Percentiles rank a stretch among this genome's conserved stretches.
phyloP scores from a whole-genome alignment of 1,140 invertebrate species.

The Choristoneura fumiferana region DNA sequence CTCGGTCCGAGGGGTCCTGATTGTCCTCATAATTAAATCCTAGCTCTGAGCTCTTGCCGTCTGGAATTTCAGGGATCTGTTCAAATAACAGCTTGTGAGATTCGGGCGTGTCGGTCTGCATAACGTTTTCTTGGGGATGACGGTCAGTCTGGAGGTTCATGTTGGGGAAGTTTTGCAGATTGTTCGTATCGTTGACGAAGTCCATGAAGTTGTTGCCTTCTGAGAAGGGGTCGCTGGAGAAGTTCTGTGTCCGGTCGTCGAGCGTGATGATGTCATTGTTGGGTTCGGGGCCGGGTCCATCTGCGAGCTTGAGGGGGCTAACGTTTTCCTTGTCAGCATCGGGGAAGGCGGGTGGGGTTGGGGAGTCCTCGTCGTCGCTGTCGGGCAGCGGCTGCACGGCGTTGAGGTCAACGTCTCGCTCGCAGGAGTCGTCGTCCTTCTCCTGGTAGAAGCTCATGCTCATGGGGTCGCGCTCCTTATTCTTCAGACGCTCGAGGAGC shows the following conservation, averaged over 20 bases:
- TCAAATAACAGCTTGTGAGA: conserved; percentile 73
- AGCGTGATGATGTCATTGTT: conserved; percentile 66
- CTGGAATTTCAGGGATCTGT: conserved; percentile 74
- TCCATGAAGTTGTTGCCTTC: conserved; percentile 52
- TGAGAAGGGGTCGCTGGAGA: conserved; percentile 31
- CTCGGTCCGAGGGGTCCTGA: conserved; percentile 53
- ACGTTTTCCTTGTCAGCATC: conserved; percentile 65
- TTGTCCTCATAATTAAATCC: conserved; percentile 64
- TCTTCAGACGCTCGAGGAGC: conserved; percentile 74
- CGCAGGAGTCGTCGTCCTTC: conserved; percentile 80
- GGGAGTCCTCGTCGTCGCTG: conserved; percentile 77
- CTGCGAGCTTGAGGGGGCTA: too few species aligned
- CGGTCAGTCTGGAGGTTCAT: conserved; percentile 54
- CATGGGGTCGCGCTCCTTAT: conserved; percentile 82
- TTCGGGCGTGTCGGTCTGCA: conserved; percentile 70
- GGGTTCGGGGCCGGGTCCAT: too few species aligned
- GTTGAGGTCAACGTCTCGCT: conserved; percentile 80
- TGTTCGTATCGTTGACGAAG: conserved; percentile 46
- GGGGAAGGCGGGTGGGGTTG: too few species aligned
- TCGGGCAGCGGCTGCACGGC: conserved; percentile 81
- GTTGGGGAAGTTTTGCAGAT: conserved; percentile 55
- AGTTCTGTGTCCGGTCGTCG: conserved; percentile 49
- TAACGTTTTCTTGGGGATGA: conserved; percentile 48
- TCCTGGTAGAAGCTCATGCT: conserved; percentile 84
- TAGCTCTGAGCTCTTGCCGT: conserved; percentile 72